Conservation (phyloP, 2,797 vertebrate species). For the Meda fulgida region DNA sequence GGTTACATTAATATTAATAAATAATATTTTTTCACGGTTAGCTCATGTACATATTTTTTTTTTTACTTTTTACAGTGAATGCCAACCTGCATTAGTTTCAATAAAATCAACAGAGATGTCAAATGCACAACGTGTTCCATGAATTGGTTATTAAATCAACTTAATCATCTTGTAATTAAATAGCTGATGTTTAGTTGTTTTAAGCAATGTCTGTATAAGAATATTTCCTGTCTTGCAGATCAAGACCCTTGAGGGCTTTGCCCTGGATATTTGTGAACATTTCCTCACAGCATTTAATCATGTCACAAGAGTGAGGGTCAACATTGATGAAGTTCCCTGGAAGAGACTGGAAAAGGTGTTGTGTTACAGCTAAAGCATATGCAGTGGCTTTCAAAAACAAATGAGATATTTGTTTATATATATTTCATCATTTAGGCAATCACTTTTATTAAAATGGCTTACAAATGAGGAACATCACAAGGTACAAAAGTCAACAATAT, state of each 20-base stretch:
- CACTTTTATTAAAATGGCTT: background rate
- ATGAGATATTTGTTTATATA: background rate
- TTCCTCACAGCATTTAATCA: conserved; percentile 92
- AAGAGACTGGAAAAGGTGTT: conserved; percentile 89
- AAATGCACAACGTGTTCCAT: background rate
- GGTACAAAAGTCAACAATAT: background rate
- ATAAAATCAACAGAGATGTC: background rate
- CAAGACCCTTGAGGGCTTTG: conserved; percentile 88
- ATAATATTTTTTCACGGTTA: background rate
- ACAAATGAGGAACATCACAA: background rate
- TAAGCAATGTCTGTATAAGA: background rate
- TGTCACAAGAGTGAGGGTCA: conserved; percentile 81
- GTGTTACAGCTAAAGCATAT: background rate
- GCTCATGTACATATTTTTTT: background rate
- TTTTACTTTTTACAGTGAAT: background rate
- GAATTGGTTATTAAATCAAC: background rate
- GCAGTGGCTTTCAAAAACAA: background rate
- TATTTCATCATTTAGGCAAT: background rate
- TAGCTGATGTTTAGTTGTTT: background rate
- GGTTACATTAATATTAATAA: background rate
- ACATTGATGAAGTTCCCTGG: conserved; percentile 91
- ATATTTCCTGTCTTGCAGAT: conserved; percentile 77
- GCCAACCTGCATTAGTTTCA: background rate
- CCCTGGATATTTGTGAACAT: conserved; percentile 87
- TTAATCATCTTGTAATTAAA: background rate